A percentile compares a stretch with the other conserved stretches of the same genome.
phyloP scores from a whole-genome alignment of 2,888 invertebrate species.

The Silvanus unidentatus region DNA sequence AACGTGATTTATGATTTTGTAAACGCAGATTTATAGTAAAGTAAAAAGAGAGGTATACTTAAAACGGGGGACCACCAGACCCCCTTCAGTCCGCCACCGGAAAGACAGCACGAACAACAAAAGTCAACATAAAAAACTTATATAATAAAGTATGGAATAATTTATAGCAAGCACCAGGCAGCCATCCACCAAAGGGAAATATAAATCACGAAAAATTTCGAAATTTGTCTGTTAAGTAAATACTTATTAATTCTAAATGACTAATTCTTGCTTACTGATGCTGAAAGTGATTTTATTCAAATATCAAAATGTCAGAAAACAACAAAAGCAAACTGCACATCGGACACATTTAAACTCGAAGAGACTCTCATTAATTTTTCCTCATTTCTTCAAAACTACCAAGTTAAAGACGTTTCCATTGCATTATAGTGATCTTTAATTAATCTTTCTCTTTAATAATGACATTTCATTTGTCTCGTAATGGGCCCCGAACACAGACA shows the following conservation, averaged over 20 bases:
- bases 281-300: too few species aligned
- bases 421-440: neutral
- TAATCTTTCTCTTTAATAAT: slow-evolving; percentile 13
- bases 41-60: too few species aligned
- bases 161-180: too few species aligned
- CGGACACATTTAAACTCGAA: too few species aligned
- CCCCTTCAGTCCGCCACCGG: slow-evolving; percentile 9
- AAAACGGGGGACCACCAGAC: slow-evolving; percentile 11
- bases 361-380: too few species aligned
- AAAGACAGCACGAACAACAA: neutral
- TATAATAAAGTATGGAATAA: too few species aligned
- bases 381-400: slow-evolving; percentile 6
- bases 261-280: too few species aligned
- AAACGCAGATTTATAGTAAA: slow-evolving; percentile 6
- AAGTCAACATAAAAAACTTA: too few species aligned
- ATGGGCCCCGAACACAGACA: slow-evolving; percentile 10
- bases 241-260: too few species aligned
- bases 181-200: neutral
- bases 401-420: neutral
- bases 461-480: slow-evolving; percentile 22
- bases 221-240: too few species aligned
- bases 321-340: neutral
- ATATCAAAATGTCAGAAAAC: neutral
- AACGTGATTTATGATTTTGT: slow-evolving; percentile 2
- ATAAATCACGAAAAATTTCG: too few species aligned